Evolutionary conservation across 2,888 invertebrate species (phyloP).

Genomic region (Drosophila picticornis): DNA sequence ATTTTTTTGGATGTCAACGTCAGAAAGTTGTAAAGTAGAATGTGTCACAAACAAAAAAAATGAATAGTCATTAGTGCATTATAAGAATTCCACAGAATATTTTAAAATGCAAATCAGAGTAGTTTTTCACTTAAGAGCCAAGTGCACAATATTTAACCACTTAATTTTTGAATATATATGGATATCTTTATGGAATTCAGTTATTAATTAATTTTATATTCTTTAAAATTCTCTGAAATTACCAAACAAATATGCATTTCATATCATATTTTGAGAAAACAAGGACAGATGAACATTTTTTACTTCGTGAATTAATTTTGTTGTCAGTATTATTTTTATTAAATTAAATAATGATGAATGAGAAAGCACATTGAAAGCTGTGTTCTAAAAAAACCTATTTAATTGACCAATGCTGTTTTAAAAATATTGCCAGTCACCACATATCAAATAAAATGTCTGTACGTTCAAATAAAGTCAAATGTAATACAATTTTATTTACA

Average conservation of each 20-base stretch:
- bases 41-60: background rate
- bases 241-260: background rate
- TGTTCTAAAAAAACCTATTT: background rate
- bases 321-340: background rate
- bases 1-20: background rate
- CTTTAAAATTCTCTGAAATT: background rate
- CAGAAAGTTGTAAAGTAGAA: background rate
- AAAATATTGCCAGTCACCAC: background rate
- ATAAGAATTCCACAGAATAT: background rate
- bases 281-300: background rate
- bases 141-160: background rate
- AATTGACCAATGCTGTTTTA: background rate
- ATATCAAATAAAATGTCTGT: background rate
- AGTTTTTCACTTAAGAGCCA: background rate
- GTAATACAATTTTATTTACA: constrained; percentile 70
- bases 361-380: background rate
- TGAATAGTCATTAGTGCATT: background rate
- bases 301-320: background rate
- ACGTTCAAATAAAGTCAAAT: constrained; percentile 47
- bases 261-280: background rate
- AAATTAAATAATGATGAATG: background rate
- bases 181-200: too few relatives aligned
- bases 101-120: background rate
- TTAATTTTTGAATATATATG: background rate
- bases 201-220: background rate